Percentiles rank a stretch among this genome's conserved stretches.
Conservation (phyloP, 1,140 invertebrate genomes). For the Mamestra configurata region DNA sequence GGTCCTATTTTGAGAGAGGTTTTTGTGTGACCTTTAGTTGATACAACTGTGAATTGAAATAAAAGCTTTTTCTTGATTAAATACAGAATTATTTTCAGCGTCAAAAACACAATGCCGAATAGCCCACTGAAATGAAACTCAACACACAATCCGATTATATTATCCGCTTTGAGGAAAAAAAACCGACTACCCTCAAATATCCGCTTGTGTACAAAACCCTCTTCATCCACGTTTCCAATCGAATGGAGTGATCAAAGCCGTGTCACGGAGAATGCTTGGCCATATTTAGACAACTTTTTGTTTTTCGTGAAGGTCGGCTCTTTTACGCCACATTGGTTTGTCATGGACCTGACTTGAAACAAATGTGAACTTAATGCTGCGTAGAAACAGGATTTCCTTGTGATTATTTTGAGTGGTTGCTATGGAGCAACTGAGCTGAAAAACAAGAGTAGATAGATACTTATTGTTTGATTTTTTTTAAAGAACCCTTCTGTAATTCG, state of each 20-base stretch:
- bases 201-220: background rate
- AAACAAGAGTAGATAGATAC: background rate
- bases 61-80: background rate
- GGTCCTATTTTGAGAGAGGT: background rate
- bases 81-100: background rate
- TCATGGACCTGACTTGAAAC: conserved; percentile 19
- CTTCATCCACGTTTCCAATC: conserved; percentile 7
- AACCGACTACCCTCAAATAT: background rate
- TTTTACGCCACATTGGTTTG: conserved; percentile 28
- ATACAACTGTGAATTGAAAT: background rate
- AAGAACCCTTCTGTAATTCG: background rate
- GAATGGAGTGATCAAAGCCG: conserved; percentile 18
- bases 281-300: conserved; percentile 41
- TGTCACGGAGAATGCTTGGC: conserved; percentile 30
- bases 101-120: too few relatives aligned
- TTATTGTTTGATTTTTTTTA: background rate
- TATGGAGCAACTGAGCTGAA: background rate
- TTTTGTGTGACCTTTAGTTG: background rate
- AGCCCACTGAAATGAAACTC: background rate
- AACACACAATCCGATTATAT: background rate
- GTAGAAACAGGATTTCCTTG: conserved; percentile 35
- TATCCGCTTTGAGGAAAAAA: background rate
- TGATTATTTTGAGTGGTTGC: background rate
- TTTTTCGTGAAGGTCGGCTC: background rate
- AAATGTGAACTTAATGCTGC: conserved; percentile 15